Base-by-base conservation (phyloP, 1,140 invertebrate genomes). In the Popillia japonica region DNA sequence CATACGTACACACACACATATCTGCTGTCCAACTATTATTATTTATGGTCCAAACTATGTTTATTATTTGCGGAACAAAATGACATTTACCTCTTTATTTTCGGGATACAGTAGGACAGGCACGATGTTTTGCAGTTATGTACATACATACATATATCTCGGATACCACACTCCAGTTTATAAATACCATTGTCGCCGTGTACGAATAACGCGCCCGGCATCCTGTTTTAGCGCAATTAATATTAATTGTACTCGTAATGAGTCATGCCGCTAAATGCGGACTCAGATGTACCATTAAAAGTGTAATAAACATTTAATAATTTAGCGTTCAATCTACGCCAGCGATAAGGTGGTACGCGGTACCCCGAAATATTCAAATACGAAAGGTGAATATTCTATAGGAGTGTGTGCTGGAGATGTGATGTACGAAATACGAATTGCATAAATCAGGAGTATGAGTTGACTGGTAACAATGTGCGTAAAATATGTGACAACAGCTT, bases 261-360 rank as follows among this genome's bases (percentile, higher is more conserved):
- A 55, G 14, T 55, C 48, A 55, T 55, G 48, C 48, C 17, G 17
- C 48, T 17, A 17, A 55, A 55, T 17, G 11, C 44, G 48, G 48
- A 14, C 48, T 17, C 48, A 17, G 48, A 17, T 55, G 48, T 55
- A 17, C 48, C 14, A 55, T 55, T 55, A 55, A 55, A 55, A 55
- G 48, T 17, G 48, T 55, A 55, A 55, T 55, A 55, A 55, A 55
- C 48, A 55, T 55, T 55, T 55, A 55, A 55, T 55, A 55, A 55
- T 55, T 55, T n/a, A 55, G 48, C 48, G 48, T 55, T 55, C 48
- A 55, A 55, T 55, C 48, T 55, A 55, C 48, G 48, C 14, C 14
- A n/a, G 17, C 48, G 17, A 55, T 55, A 55, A 55, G 48, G 48
- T 55, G 14, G 27, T 34, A 34, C 4, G 27, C 14, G 48, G 14